Conservation (phyloP, 2,888 invertebrate genomes). For the Hanleya hanleyi region DNA sequence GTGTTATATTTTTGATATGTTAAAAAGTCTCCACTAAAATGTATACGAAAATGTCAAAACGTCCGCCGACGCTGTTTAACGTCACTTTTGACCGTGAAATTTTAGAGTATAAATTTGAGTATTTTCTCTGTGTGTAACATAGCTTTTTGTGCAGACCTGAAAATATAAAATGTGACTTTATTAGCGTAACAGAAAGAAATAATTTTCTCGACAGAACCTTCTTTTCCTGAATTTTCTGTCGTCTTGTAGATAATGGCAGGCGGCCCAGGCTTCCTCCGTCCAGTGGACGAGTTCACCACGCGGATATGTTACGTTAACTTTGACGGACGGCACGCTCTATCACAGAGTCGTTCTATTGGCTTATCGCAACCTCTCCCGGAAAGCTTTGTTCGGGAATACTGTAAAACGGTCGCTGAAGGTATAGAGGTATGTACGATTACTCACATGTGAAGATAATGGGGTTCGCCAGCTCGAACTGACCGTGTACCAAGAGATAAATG, state of each 20-base stretch:
- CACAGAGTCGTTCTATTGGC: conserved; percentile 56
- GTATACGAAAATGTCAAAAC: too few relatives aligned
- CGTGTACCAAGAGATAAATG: not conserved
- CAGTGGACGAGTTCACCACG: conserved; percentile 63
- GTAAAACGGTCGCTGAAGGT: conserved; percentile 59
- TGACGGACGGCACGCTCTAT: conserved; percentile 63
- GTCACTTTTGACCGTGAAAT: too few relatives aligned
- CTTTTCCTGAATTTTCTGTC: not conserved
- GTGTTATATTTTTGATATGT: too few relatives aligned
- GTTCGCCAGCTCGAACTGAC: not conserved
- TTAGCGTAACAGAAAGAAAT: not conserved
- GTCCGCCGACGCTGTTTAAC: too few relatives aligned
- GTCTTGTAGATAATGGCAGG: conserved; percentile 66
- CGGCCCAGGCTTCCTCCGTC: conserved; percentile 67
- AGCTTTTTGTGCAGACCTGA: too few relatives aligned
- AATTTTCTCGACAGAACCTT: not conserved
- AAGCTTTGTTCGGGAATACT: conserved; percentile 59
- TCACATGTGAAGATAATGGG: not conserved
- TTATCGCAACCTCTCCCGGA: conserved; percentile 49
- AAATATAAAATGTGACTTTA: too few relatives aligned
- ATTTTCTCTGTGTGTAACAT: too few relatives aligned
- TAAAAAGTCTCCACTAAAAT: too few relatives aligned
- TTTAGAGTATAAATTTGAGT: too few relatives aligned
- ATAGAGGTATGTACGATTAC: conserved; percentile 56
- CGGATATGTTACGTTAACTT: conserved; percentile 71